A percentile compares a stretch with the other conserved stretches of the same genome.
Conservation (phyloP, 2,113 vertebrate genomes). For the Scopus umbretta region DNA sequence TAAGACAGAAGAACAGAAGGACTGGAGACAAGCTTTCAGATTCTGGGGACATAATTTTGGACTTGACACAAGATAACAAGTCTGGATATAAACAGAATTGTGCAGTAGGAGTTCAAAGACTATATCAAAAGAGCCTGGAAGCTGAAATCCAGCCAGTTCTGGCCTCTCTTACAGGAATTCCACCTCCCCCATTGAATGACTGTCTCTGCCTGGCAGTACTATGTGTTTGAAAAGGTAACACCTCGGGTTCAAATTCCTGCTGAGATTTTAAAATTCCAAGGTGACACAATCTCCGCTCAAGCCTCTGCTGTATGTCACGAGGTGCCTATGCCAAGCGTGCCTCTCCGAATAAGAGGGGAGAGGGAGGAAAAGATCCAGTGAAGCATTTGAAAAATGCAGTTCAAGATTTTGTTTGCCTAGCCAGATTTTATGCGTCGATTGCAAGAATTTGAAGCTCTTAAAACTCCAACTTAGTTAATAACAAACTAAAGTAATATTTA, state of each 20-base stretch:
- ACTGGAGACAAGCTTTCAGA: background rate
- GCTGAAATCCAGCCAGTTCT: background rate
- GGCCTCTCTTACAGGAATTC: background rate
- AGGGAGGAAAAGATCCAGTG: background rate
- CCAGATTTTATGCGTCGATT: background rate
- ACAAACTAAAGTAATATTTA: background rate
- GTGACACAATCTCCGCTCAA: background rate
- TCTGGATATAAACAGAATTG: background rate
- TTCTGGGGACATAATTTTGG: background rate
- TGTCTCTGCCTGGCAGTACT: background rate
- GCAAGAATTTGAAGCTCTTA: background rate
- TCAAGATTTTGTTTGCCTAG: background rate
- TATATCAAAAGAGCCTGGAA: background rate
- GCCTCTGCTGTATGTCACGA: constrained; percentile 14
- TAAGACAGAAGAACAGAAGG: background rate
- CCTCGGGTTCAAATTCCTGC: constrained; percentile 27
- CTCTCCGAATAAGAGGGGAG: background rate
- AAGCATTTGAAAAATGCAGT: background rate
- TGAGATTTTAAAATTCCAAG: constrained; percentile 48
- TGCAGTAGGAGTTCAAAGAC: background rate
- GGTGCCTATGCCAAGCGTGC: background rate
- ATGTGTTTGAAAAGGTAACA: background rate
- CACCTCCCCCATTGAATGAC: background rate
- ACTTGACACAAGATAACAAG: background rate
- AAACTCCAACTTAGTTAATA: background rate